These are phyloP conservation scores for Okamejei kenojei DNA, from an alignment of 2,797 vertebrate genomes.

Conservation along the genomic window DNA sequence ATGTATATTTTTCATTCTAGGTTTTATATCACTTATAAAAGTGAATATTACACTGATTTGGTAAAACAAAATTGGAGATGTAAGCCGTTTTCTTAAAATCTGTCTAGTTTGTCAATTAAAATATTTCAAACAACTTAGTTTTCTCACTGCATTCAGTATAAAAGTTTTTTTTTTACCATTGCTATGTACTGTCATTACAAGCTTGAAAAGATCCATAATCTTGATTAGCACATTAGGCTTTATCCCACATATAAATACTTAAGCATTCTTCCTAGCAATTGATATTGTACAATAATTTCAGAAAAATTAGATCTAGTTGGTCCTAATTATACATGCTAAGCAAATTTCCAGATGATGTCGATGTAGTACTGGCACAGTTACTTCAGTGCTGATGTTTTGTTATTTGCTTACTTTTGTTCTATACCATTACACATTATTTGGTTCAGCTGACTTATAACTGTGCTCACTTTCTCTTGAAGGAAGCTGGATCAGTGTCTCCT, in stretches of 20 bases:
- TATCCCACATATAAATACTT: neutral
- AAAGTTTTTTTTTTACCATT: neutral
- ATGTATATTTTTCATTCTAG: too few species aligned
- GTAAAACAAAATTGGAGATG: neutral
- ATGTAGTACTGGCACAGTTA: neutral
- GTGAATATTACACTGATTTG: neutral
- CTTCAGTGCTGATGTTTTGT: neutral
- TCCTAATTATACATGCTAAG: neutral
- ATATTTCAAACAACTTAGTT: neutral
- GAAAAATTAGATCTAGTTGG: neutral
- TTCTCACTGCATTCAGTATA: neutral
- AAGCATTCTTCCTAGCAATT: neutral
- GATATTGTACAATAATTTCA: neutral
- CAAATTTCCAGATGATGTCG: neutral
- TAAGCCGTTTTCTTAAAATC: neutral
- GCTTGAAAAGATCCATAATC: too few species aligned
- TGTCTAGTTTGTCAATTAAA: neutral
- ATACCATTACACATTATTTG: neutral
- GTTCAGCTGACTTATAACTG: conserved; percentile 11
- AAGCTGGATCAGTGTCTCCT: conserved; percentile 32
- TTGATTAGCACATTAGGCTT: neutral
- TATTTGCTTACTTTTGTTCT: neutral
- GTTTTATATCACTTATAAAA: too few species aligned
- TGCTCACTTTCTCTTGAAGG: conserved; percentile 28
- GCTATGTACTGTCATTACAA: neutral